phyloP scores from a whole-genome alignment of 2,113 vertebrate species.

The Pontoporia blainvillei region DNA sequence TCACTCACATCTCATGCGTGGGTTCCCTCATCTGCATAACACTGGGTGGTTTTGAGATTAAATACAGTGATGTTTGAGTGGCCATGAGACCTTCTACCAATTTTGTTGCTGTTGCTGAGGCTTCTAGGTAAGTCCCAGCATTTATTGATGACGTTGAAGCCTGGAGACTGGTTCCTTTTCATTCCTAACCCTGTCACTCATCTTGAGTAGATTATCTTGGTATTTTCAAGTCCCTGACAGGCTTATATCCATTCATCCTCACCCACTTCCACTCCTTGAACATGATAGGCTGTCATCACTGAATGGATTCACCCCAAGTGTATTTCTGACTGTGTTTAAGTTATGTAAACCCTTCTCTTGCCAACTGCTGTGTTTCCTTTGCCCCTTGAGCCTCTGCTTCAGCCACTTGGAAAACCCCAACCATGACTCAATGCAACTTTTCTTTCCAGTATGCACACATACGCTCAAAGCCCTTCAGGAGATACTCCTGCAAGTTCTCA shows the following conservation, averaged over 20 bases:
- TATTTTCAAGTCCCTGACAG: neutral
- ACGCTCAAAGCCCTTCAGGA: neutral
- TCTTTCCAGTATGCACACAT: neutral
- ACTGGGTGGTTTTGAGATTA: neutral
- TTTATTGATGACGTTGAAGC: rapidly evolving
- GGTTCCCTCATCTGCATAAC: neutral
- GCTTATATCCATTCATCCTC: neutral
- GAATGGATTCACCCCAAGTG: neutral
- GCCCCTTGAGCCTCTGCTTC: neutral
- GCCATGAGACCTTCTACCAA: neutral
- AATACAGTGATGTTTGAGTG: neutral
- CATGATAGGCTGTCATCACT: neutral
- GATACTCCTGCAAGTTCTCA: neutral
- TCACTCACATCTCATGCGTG: rapidly evolving
- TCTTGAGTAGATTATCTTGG: neutral
- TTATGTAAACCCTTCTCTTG: neutral
- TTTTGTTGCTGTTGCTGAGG: neutral
- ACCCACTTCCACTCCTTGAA: neutral
- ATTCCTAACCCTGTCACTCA: neutral
- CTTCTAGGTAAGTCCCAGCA: neutral
- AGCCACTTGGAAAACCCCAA: neutral
- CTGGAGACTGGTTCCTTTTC: neutral
- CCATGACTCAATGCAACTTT: neutral
- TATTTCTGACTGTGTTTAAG: neutral
- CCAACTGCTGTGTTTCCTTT: neutral